phyloP scores from a whole-genome alignment of 2,888 invertebrate species.

The Physocephala rufipes region DNA sequence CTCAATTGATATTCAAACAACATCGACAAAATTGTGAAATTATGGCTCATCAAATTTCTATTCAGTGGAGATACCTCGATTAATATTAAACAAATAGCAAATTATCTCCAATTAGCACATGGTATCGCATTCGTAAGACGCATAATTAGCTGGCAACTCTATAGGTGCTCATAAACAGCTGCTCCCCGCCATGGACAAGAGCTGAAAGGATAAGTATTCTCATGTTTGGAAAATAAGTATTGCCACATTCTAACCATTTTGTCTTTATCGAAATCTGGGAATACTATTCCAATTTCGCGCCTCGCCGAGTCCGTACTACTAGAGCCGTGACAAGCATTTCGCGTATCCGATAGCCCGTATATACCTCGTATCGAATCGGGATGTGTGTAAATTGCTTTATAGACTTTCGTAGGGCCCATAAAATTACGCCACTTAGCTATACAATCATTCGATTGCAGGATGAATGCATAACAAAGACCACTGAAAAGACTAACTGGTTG shows the following conservation, averaged over 20 bases:
- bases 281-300: conserved; percentile 84
- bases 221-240: neutral
- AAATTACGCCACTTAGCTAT: conserved; percentile 82
- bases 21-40: too few relatives aligned
- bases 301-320: conserved; percentile 77
- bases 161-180: too few relatives aligned
- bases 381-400: conserved; percentile 78
- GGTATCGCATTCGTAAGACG: too few relatives aligned
- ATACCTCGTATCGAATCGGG: conserved; percentile 83
- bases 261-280: conserved; percentile 75
- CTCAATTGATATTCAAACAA: too few relatives aligned
- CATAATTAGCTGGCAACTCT: too few relatives aligned
- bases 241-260: neutral
- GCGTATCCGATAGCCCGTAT: conserved; percentile 91
- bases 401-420: conserved; percentile 92
- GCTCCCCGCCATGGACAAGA: too few relatives aligned
- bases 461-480: conserved; percentile 83
- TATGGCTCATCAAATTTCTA: too few relatives aligned
- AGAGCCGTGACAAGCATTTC: conserved; percentile 95
- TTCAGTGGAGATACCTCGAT: too few relatives aligned
- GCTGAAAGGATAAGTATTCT: too few relatives aligned
- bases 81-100: too few relatives aligned
- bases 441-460: conserved; percentile 80
- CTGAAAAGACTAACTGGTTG: conserved; percentile 66
- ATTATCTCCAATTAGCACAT: too few relatives aligned